These are phyloP conservation scores for Tragelaphus oryx DNA, from an alignment of 2,797 vertebrate species.

Conservation along the genomic window DNA sequence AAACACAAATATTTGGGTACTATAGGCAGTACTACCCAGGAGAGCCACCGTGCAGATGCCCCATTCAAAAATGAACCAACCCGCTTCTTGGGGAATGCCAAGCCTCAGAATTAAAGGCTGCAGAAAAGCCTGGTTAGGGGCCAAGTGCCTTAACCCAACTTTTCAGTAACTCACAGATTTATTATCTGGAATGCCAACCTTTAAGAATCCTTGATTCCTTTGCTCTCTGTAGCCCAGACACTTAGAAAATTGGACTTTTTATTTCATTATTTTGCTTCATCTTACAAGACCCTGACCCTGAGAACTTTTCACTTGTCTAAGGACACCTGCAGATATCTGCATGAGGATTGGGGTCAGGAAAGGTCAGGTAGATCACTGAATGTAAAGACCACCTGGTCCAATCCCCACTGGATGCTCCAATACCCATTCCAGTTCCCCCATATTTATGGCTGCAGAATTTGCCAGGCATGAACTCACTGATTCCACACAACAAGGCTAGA, in stretches of 20 bases:
- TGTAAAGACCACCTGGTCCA: background rate
- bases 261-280: background rate
- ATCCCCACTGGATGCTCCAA: background rate
- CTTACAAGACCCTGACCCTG: background rate
- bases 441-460: background rate
- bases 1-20: background rate
- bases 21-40: background rate
- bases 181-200: background rate
- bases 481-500: background rate
- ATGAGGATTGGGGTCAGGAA: background rate
- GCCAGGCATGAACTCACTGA: background rate
- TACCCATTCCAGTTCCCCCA: background rate
- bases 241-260: background rate
- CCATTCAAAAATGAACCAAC: background rate
- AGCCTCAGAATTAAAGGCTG: background rate
- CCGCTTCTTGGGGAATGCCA: background rate
- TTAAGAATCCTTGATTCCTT: background rate
- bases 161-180: background rate
- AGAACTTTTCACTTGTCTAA: background rate
- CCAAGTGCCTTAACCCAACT: background rate
- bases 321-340: background rate
- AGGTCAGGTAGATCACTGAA: background rate
- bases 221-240: background rate
- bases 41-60: background rate
- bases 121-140: background rate